Conservation (phyloP, 2,888 invertebrate species). For the Lasioglossum leucozonium region DNA sequence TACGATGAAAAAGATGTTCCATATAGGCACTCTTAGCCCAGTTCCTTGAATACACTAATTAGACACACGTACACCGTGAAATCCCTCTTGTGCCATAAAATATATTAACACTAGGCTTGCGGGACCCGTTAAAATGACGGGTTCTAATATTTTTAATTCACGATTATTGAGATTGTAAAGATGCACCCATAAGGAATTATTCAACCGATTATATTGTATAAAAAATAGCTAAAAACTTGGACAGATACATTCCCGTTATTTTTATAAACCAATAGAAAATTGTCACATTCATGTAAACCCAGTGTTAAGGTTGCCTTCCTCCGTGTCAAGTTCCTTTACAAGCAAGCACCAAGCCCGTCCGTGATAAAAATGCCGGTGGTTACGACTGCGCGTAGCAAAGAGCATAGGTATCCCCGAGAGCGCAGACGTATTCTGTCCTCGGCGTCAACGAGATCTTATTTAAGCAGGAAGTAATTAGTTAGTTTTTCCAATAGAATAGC, state of each 20-base stretch:
- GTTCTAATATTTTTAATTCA: too few relatives aligned
- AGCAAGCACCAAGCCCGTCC: background rate
- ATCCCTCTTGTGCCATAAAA: background rate
- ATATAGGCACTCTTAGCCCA: background rate
- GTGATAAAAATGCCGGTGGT: background rate
- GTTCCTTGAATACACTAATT: background rate
- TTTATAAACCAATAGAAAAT: background rate
- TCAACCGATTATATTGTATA: too few relatives aligned
- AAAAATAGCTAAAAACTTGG: too few relatives aligned
- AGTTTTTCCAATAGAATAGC: conserved; percentile 37
- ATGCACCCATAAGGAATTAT: too few relatives aligned
- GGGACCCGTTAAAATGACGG: too few relatives aligned
- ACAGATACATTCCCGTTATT: background rate
- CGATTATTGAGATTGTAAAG: too few relatives aligned
- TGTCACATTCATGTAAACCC: background rate
- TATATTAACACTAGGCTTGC: background rate
- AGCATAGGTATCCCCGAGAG: background rate
- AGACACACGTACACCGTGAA: background rate
- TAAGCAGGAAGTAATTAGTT: conserved; percentile 46
- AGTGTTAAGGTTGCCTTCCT: background rate
- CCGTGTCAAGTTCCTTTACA: conserved; percentile 7
- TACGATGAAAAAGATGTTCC: background rate
- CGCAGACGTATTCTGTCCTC: conserved; percentile 19
- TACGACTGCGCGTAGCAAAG: background rate
- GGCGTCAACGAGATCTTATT: conserved; percentile 22